Conservation (phyloP, 2,797 vertebrate genomes). For the Leptatherina wallacei region DNA sequence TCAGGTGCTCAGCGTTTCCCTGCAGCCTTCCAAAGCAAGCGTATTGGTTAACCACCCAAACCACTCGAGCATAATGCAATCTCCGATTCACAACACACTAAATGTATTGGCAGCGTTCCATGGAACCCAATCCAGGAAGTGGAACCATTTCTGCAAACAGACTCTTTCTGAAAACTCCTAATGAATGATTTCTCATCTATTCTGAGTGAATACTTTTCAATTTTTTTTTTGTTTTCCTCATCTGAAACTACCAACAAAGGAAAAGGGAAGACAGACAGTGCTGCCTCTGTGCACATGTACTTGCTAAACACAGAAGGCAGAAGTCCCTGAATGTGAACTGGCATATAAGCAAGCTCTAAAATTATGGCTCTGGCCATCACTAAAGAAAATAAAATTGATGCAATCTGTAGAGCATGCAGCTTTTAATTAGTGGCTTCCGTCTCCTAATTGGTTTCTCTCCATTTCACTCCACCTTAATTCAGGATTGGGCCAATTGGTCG, state of each 20-base stretch:
- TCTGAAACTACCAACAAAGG: conserved; percentile 52
- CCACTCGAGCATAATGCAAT: conserved; percentile 78
- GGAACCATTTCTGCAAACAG: conserved; percentile 74
- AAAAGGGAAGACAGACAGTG: conserved; percentile 51
- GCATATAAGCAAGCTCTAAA: conserved; percentile 68
- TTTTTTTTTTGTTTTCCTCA: conserved; percentile 58
- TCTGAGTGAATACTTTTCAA: conserved; percentile 59
- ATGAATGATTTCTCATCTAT: conserved; percentile 70
- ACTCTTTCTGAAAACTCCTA: conserved; percentile 70
- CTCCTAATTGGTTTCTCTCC: conserved; percentile 81
- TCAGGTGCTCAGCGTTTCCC: conserved; percentile 78
- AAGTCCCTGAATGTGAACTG: conserved; percentile 74
- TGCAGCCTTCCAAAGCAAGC: conserved; percentile 72
- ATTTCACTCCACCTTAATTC: conserved; percentile 66
- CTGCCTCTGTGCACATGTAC: conserved; percentile 66
- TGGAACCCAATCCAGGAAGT: conserved; percentile 75
- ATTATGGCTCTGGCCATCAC: conserved; percentile 73
- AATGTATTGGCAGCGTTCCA: conserved; percentile 75
- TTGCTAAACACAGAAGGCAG: conserved; percentile 68
- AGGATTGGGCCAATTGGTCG: conserved; percentile 75
- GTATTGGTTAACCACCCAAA: conserved; percentile 79
- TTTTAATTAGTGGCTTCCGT: conserved; percentile 88
- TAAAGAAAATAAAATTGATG: conserved; percentile 84
- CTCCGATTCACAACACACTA: conserved; percentile 76
- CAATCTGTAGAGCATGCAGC: conserved; percentile 81